Conservation (phyloP, 2,113 vertebrate species). For the Hippolais icterina region DNA sequence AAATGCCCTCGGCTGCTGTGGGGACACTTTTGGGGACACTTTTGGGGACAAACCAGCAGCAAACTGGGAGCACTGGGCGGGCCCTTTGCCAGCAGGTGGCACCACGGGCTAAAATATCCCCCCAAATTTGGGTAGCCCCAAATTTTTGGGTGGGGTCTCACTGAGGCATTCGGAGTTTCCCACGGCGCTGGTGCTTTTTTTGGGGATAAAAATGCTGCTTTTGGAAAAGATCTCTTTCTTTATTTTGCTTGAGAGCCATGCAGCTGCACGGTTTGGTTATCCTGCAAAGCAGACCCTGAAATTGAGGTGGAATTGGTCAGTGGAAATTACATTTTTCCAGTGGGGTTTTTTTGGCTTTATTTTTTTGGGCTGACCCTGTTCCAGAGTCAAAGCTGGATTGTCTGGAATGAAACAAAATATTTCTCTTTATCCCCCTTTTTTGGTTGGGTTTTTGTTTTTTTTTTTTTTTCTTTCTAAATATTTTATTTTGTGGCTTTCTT, state of each 20-base stretch:
- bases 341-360: too few species aligned
- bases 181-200: too few species aligned
- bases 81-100: conserved; percentile 33
- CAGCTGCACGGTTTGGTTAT: rapidly evolving
- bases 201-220: too few species aligned
- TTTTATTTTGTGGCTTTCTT: neutral
- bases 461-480: rapidly evolving
- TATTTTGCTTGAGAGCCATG: too few species aligned
- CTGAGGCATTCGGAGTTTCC: neutral
- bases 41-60: too few species aligned
- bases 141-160: neutral
- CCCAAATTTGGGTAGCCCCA: rapidly evolving
- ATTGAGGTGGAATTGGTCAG: neutral
- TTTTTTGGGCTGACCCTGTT: neutral
- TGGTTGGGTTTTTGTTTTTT: rapidly evolving
- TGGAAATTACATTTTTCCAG: neutral
- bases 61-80: neutral
- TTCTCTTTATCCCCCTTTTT: neutral
- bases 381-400: neutral
- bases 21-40: neutral
- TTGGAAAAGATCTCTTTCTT: too few species aligned
- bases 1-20: rapidly evolving
- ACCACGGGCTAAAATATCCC: neutral
- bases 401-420: neutral
- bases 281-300: neutral